These are phyloP conservation scores for Recurvirostra avosetta DNA, from an alignment of 2,113 vertebrate species.

Conservation along the genomic window DNA sequence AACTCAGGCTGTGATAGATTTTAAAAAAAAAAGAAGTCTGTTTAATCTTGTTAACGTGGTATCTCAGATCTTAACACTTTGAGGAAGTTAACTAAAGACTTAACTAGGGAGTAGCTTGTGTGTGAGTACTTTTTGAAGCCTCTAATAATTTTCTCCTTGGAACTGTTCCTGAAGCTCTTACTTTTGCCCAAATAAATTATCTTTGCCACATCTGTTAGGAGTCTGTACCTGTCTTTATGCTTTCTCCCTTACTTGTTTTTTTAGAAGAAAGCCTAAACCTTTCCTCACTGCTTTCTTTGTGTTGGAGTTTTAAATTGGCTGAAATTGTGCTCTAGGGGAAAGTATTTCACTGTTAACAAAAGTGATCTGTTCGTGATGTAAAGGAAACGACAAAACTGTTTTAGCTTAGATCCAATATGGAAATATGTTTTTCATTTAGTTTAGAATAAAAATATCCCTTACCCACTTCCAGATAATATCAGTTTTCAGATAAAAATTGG, in stretches of 20 bases:
- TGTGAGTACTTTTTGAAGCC: background rate
- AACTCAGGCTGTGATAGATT: background rate
- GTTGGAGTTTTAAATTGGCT: background rate
- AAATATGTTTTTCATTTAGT: background rate
- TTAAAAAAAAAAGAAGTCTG: background rate
- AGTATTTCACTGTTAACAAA: background rate
- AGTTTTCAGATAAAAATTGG: background rate
- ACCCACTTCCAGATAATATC: background rate
- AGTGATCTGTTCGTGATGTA: background rate
- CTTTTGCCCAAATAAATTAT: background rate
- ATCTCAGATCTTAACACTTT: conserved; percentile 12
- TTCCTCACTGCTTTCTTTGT: background rate
- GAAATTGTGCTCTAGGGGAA: background rate
- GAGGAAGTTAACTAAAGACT: conserved; percentile 23
- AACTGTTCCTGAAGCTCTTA: background rate
- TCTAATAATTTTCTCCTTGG: background rate
- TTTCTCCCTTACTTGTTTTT: background rate
- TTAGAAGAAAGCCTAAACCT: background rate
- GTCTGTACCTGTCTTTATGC: background rate
- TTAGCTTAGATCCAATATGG: background rate
- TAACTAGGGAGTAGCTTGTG: background rate
- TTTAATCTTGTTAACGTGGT: conserved; percentile 21
- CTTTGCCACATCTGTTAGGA: background rate
- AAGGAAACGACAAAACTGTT: background rate
- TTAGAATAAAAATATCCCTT: background rate